Conservation (phyloP, 2,797 vertebrate species). For the Chaetodon trifasciatus region DNA sequence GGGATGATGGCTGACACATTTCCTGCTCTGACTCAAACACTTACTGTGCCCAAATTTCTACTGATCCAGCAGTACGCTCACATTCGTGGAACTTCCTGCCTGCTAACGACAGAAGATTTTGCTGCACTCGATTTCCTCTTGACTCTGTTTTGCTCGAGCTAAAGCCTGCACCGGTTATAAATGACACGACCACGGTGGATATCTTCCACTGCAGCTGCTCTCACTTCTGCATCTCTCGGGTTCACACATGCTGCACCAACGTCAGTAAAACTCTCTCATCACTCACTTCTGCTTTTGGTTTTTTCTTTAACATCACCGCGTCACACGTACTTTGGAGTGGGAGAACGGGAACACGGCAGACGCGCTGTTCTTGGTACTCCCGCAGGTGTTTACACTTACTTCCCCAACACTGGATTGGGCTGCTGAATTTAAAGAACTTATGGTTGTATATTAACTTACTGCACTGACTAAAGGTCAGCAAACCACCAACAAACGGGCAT, state of each 20-base stretch:
- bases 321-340: not conserved
- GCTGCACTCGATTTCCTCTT: constrained; percentile 25
- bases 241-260: not conserved
- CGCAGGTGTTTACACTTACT: not conserved
- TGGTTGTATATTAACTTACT: not conserved
- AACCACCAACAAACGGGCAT: not conserved
- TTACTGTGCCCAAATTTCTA: constrained; percentile 31
- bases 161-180: constrained; percentile 13
- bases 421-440: not conserved
- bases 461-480: not conserved
- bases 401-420: not conserved
- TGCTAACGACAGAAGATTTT: constrained; percentile 17
- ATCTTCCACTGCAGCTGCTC: constrained; percentile 61
- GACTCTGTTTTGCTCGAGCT: constrained; percentile 8
- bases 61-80: constrained; percentile 59
- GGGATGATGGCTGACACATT: constrained; percentile 52
- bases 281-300: constrained; percentile 60
- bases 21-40: constrained; percentile 47
- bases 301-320: not conserved
- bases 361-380: not conserved
- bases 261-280: constrained; percentile 10
- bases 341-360: not conserved
- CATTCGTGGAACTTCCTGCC: constrained; percentile 52
- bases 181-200: constrained; percentile 4
- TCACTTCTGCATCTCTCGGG: constrained; percentile 80